Conservation (phyloP, 2,113 vertebrate species). For the Pomatorhinus ruficollis region DNA sequence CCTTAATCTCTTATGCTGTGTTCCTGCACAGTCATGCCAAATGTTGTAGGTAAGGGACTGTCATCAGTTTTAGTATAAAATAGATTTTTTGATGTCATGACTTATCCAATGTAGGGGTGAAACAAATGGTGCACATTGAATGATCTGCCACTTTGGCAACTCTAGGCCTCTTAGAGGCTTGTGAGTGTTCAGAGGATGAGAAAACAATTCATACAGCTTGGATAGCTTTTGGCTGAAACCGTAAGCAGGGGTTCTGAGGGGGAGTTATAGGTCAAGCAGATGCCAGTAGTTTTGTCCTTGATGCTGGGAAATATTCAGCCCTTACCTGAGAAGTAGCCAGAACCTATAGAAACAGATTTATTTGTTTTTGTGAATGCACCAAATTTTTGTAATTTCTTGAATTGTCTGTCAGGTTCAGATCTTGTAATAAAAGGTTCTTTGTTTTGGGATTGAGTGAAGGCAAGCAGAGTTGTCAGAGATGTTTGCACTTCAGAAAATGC, state of each 20-base stretch:
- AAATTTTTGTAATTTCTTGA: neutral
- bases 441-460: neutral
- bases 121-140: neutral
- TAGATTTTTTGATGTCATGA: neutral
- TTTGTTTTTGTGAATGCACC: neutral
- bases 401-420: neutral
- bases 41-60: neutral
- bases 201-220: neutral
- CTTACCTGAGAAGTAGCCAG: neutral
- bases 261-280: neutral
- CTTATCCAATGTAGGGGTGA: neutral
- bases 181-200: neutral
- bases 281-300: neutral
- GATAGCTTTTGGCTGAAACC: neutral
- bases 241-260: neutral
- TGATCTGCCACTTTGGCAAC: neutral
- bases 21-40: conserved; percentile 8
- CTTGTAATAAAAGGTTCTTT: neutral
- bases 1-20: neutral
- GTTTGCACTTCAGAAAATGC: neutral
- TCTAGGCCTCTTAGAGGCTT: neutral
- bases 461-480: neutral
- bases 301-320: neutral
- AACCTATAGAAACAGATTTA: neutral
- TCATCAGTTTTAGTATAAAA: conserved; percentile 52